Conservation (phyloP, 1,140 invertebrate species). For the Drosophila ercepeae region DNA sequence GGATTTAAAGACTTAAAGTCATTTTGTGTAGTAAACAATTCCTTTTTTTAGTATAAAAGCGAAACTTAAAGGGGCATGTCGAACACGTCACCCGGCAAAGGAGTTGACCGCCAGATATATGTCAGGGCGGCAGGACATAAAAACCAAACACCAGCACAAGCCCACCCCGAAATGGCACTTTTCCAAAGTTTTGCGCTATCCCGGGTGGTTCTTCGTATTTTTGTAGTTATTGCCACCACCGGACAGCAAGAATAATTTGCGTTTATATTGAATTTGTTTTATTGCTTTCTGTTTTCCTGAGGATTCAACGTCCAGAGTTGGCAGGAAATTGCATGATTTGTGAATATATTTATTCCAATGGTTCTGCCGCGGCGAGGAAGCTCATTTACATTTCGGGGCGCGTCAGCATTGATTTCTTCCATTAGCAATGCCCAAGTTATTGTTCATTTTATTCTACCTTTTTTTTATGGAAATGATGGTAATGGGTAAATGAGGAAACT, state of each 20-base stretch:
- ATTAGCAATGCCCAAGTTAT: conserved; percentile 19
- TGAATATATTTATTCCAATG: conserved; percentile 69
- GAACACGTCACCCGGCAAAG: conserved; percentile 11
- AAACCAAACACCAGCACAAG: conserved; percentile 20
- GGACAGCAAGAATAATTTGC: conserved; percentile 66
- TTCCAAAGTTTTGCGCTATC: conserved; percentile 5
- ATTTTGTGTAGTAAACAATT: too few relatives aligned
- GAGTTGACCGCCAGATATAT: conserved; percentile 46
- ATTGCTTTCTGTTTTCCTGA: conserved; percentile 11
- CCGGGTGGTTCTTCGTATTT: neutral
- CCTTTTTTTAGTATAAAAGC: too few relatives aligned
- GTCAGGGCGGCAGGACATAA: conserved; percentile 34
- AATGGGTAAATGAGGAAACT: conserved; percentile 2
- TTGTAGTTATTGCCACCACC: conserved; percentile 16
- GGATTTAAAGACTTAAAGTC: too few relatives aligned
- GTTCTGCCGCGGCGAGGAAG: neutral
- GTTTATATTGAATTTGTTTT: conserved; percentile 69
- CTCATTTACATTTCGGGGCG: conserved; percentile 40
- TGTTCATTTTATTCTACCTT: conserved; percentile 9
- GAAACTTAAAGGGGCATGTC: conserved; percentile 11
- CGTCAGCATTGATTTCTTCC: conserved; percentile 53
- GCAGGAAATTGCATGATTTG: conserved; percentile 55
- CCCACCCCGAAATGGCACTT: too few relatives aligned
- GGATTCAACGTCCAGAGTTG: conserved; percentile 19
- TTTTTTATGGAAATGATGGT: neutral